Evolutionary conservation across 1,140 invertebrate genomes (phyloP).

Genomic region (Drosophila hydei): DNA sequence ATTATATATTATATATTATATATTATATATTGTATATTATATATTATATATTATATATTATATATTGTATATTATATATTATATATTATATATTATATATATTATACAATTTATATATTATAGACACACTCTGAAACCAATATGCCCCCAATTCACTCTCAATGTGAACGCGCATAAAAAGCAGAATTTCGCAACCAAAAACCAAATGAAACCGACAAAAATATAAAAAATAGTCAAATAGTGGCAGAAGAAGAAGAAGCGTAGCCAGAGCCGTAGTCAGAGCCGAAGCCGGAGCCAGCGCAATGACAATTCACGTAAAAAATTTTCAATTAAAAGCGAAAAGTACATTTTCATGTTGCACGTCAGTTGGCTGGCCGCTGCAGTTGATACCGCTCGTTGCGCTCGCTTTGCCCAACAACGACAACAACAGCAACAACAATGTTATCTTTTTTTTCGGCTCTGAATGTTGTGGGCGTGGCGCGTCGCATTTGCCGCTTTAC

Average conservation of each 20-base stretch:
- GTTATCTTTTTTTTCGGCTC: slow-evolving; percentile 17
- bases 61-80: too few species aligned
- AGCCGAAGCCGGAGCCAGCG: slow-evolving; percentile 4
- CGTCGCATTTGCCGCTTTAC: slow-evolving; percentile 29
- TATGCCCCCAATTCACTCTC: too few species aligned
- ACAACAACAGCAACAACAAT: too few species aligned
- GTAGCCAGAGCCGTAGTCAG: not conserved
- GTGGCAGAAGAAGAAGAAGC: slow-evolving; percentile 22
- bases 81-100: too few species aligned
- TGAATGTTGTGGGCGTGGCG: slow-evolving; percentile 4
- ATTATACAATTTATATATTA: too few species aligned
- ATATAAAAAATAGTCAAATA: slow-evolving; percentile 3
- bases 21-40: too few species aligned
- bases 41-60: too few species aligned
- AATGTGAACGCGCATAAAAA: too few species aligned
- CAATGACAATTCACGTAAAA: slow-evolving; percentile 74
- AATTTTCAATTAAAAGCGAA: slow-evolving; percentile 81
- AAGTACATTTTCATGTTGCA: slow-evolving; percentile 83
- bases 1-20: too few species aligned
- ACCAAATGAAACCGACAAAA: slow-evolving; percentile 23
- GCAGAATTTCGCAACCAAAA: slow-evolving; percentile 18
- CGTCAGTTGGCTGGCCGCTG: slow-evolving; percentile 58
- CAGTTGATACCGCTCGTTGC: slow-evolving; percentile 1
- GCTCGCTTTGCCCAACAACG: slow-evolving; percentile 10
- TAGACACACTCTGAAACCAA: too few species aligned